These are phyloP conservation scores for Anser brachyrhynchus DNA, from an alignment of 2,113 vertebrate species.

Conservation along the genomic window DNA sequence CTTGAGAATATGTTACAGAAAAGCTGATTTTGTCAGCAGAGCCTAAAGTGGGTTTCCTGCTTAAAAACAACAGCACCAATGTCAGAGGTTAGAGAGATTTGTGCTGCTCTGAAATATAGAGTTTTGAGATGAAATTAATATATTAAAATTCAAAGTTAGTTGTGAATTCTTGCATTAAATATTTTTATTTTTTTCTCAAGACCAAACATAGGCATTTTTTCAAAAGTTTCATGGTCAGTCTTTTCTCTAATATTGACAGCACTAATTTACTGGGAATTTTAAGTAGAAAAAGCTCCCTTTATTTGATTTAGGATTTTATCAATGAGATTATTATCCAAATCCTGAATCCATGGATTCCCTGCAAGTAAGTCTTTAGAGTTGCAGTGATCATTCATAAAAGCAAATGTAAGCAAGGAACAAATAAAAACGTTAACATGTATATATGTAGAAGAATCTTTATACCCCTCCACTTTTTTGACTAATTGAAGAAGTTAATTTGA, in stretches of 20 bases:
- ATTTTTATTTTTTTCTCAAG: background rate
- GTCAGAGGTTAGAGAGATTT: background rate
- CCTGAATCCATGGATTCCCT: background rate
- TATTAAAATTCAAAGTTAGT: background rate
- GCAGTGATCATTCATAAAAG: background rate
- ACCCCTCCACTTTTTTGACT: background rate
- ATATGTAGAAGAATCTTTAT: background rate
- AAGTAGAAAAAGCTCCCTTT: background rate
- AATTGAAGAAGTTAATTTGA: background rate
- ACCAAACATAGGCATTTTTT: background rate
- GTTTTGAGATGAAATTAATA: background rate
- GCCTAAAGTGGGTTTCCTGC: constrained; percentile 9
- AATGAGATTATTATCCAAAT: background rate
- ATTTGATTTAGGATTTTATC: constrained; percentile 7
- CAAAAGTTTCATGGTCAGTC: background rate
- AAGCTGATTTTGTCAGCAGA: background rate
- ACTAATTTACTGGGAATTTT: background rate
- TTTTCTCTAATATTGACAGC: background rate
- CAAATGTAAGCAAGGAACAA: background rate
- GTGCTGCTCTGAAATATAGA: background rate
- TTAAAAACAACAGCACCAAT: background rate
- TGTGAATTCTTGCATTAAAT: background rate
- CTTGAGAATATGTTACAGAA: background rate
- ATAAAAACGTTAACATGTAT: background rate
- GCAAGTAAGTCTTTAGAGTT: background rate